phyloP scores from a whole-genome alignment of 2,888 invertebrate species.

The Diarsia mendica region DNA sequence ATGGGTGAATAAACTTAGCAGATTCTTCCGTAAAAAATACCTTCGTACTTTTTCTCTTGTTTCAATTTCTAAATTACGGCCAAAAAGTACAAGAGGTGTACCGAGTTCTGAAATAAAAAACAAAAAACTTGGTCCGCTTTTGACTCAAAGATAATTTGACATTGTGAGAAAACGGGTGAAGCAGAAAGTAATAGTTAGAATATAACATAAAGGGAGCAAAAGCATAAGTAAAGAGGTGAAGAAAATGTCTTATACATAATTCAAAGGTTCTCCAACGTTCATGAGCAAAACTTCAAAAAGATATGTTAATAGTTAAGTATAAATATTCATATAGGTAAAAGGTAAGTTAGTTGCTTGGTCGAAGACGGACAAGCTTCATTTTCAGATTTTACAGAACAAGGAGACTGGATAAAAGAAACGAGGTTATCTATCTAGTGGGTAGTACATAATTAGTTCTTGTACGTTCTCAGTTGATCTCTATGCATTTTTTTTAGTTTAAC shows the following conservation, averaged over 20 bases:
- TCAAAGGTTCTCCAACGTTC: slow-evolving; percentile 17
- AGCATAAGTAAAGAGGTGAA: slow-evolving; percentile 16
- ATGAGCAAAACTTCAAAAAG: slow-evolving; percentile 30
- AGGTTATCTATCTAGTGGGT: slow-evolving; percentile 2
- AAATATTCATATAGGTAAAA: slow-evolving; percentile 38
- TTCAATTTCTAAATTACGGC: slow-evolving; percentile 11
- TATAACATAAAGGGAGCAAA: slow-evolving; percentile 13
- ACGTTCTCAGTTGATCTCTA: neutral
- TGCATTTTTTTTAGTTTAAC: neutral
- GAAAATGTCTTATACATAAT: slow-evolving; percentile 35
- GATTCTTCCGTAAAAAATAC: slow-evolving; percentile 5
- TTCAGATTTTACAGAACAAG: slow-evolving; percentile 24
- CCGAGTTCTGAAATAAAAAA: slow-evolving; percentile 3
- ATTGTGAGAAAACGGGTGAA: neutral
- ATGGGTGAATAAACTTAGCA: neutral
- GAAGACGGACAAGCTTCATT: slow-evolving; percentile 5
- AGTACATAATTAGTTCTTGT: slow-evolving; percentile 16
- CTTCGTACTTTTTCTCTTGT: neutral
- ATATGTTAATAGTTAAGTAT: slow-evolving; percentile 22
- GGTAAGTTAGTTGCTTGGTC: slow-evolving; percentile 22
- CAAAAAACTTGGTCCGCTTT: neutral
- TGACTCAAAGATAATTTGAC: neutral
- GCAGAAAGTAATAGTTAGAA: slow-evolving; percentile 8
- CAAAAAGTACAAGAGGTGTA: neutral
- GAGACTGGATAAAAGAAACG: slow-evolving; percentile 2